Percentiles rank a stretch among this genome's conserved stretches.
phyloP scores from a whole-genome alignment of 2,113 vertebrate species.

The Cinclus cinclus region DNA sequence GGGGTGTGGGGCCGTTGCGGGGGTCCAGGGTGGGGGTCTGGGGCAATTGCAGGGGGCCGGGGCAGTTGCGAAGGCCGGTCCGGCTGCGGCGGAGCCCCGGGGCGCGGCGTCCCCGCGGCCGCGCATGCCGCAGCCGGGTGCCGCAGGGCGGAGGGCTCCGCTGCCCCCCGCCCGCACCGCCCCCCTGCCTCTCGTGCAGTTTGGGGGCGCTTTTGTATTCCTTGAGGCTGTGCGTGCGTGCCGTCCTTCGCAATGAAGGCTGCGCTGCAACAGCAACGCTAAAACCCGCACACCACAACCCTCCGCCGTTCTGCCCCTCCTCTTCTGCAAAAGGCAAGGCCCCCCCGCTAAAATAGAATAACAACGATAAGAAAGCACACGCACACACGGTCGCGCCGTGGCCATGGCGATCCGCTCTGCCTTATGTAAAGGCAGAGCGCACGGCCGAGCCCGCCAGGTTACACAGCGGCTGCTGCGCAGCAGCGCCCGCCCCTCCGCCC shows the following conservation, averaged over 20 bases:
- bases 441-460: constrained; percentile 21
- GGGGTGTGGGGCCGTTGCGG: neutral
- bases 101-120: neutral
- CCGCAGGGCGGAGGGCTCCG: neutral
- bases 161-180: neutral
- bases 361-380: neutral
- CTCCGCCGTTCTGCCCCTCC: neutral
- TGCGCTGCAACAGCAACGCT: neutral
- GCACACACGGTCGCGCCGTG: neutral
- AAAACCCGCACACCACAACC: neutral
- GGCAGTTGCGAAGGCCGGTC: neutral
- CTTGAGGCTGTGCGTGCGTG: neutral
- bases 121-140: neutral
- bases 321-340: neutral
- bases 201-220: neutral
- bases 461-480: constrained; percentile 8
- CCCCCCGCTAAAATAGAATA: neutral
- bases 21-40: neutral
- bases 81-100: neutral
- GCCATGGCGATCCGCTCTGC: constrained; percentile 5
- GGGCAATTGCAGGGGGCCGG: too few relatives aligned
- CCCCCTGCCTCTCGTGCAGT: neutral
- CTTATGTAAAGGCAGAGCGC: neutral
- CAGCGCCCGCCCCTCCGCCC: constrained; percentile 16
- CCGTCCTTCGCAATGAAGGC: neutral